Base-by-base conservation (phyloP, 2,113 vertebrate species). In the Cyprinus carpio region DNA sequence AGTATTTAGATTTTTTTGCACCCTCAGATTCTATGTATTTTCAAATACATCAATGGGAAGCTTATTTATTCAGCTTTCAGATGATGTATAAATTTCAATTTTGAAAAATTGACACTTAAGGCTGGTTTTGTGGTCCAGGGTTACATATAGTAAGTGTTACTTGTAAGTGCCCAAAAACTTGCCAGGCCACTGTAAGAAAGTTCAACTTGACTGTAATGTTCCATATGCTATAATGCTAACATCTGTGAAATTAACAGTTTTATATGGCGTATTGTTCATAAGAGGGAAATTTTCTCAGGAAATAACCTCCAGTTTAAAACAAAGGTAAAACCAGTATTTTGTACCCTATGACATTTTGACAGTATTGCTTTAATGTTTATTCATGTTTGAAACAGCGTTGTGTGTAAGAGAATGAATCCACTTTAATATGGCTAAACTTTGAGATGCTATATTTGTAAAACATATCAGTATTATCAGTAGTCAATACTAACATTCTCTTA, bases 401-500 rank as follows among this genome's bases (percentile, higher is more conserved):
- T 81, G 62, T 31, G 2, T 49, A 23, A 27, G 27, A 51, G 40
- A 31, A 25, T 20, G n/a, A 62, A 43, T 40, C 56, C 7, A 80
- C 29, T 10, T 18, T 80, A 46, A 81, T 51, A 65, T 18, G 62
- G 18, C 27, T 34, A 40, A 40, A 40, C 5, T 40, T 58, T 18
- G 56, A 80, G 77, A 46, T 43, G 13, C 31, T 78, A 20, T 4
- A 12, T 51, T 81, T 51, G 2, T 31, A 51, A 69, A 51, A 23
- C 80, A 49, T 31, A 60, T 67, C 34, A 37, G 85, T 77, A 82
- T 67, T 77, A 58, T 15, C 86, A 85, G 77, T 27, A 25, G 49
- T 74, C 49, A 25, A 85, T 85, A 85, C 84, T 88, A 88, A 88
- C 79, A 75, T 85, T 87, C 62, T 56, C 71, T 29, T 79, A 82